Conservation (phyloP, 2,797 vertebrate genomes). For the Clarias platycephalus region DNA sequence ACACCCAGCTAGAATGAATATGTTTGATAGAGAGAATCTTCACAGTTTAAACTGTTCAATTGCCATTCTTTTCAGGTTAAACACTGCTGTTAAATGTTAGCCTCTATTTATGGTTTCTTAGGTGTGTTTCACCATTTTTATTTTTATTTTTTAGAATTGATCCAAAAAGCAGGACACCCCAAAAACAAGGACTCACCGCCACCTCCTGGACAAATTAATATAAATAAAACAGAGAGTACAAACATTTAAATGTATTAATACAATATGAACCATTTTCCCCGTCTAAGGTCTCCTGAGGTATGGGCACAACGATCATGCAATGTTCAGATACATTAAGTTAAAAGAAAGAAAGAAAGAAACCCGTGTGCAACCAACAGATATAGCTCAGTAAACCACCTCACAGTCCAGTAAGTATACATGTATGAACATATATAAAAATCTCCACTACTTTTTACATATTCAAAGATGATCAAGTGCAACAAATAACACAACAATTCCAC, state of each 20-base stretch:
- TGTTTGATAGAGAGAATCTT: not conserved
- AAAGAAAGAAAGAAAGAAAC: too few species aligned
- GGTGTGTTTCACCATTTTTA: not conserved
- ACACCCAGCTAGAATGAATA: not conserved
- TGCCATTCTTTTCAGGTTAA: not conserved
- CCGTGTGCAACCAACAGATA: not conserved
- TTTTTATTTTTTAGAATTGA: not conserved
- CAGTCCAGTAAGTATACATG: not conserved
- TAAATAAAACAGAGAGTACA: constrained; percentile 12
- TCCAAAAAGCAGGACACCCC: not conserved
- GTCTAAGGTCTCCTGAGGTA: not conserved
- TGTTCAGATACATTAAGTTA: not conserved
- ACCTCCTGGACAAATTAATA: constrained; percentile 51
- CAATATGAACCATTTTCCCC: not conserved
- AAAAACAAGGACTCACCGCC: constrained; percentile 44
- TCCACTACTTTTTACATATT: too few species aligned
- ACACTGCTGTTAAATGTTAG: not conserved
- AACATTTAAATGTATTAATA: not conserved
- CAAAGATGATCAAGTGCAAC: not conserved
- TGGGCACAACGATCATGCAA: not conserved
- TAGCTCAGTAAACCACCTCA: not conserved
- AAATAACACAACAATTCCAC: not conserved
- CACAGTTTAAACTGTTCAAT: not conserved
- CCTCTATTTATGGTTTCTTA: not conserved
- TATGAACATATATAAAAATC: not conserved